A percentile compares a stretch with the other conserved stretches of the same genome.
These are phyloP conservation scores for Thecocarcelia acutangulata DNA, from an alignment of 2,888 invertebrate species.

Conservation along the genomic window DNA sequence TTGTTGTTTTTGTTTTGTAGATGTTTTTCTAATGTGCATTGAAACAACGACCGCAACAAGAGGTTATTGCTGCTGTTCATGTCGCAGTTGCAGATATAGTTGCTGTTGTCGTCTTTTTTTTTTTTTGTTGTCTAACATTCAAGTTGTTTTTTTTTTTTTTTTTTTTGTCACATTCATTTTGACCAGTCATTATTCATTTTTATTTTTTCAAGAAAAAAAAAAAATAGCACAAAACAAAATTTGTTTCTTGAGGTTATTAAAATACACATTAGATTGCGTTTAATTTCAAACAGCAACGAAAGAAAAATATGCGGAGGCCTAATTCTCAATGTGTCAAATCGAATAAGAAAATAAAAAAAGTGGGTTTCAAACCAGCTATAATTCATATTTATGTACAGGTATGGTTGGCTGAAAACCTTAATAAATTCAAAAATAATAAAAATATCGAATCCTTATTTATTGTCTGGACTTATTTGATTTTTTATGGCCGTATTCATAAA, in stretches of 20 bases:
- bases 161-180: constrained; percentile 51
- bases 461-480: no score
- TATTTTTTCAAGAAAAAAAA: no score
- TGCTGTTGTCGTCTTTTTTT: constrained; percentile 21
- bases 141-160: no score
- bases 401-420: no score
- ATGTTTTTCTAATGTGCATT: constrained; percentile 2
- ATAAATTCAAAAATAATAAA: no score
- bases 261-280: constrained; percentile 25
- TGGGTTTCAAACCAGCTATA: no score
- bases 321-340: no score
- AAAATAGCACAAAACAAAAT: not conserved
- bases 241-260: constrained; percentile 48
- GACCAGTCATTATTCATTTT: constrained; percentile 56
- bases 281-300: not conserved
- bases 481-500: no score
- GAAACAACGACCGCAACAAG: not conserved
- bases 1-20: constrained; percentile 42
- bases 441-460: no score
- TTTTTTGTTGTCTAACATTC: constrained; percentile 47
- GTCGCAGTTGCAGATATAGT: constrained; percentile 3
- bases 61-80: constrained; percentile 26
- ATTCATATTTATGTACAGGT: no score
- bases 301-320: not conserved
- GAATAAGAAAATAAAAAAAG: no score